Evolutionary conservation across 2,797 vertebrate genomes (phyloP), one percentile per base, ranked within the genome.

Genomic region (Silurus aristotelis): DNA sequence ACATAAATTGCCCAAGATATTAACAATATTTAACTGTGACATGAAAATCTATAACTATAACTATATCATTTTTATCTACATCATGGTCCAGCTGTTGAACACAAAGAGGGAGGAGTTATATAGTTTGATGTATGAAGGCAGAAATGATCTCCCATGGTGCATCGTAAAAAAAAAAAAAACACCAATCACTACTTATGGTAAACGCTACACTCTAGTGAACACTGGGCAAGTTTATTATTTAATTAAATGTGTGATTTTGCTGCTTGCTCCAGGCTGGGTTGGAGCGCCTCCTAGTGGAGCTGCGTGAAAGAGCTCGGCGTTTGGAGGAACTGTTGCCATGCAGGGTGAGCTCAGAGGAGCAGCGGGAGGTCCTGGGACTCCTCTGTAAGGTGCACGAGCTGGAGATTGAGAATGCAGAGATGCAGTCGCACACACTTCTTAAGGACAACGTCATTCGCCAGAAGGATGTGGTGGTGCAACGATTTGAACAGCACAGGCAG

Each of bases 351-450:
- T 97, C 95, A 0, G 95, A 96, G 87, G 95, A 97, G 92, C 97
- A 96, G 90, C 93, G 93, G 0, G 96, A 98, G 91, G 94, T 96
- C 56, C 94, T 97, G 72, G 92, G 94, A 64, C 95, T 98, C 78
- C 95, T 98, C 68, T 96, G 96, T 91, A 96, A 94, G 61, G 96
- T 97, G 78, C 97, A 96, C 3, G 96, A 96, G 91, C 95, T 97
- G 83, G 96, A 97, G 93, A 95, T 97, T 27, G 96, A 95, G 90
- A 96, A 95, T 1, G 92, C 96, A 0, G 95, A 96, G 92, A 95
- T 96, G 90, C 95, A 95, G 90, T 96, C 96, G 0, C 93, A 93
- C 13, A 93, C 96, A 0, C 91, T 96, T 91, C 95, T 97, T 63
- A 94, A 96, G 80, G 96, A 97, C 91, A 96, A 95, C n/a, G 94